Evolutionary conservation across 2,113 vertebrate genomes (phyloP).

Genomic region (Brachypteracias leptosomus): DNA sequence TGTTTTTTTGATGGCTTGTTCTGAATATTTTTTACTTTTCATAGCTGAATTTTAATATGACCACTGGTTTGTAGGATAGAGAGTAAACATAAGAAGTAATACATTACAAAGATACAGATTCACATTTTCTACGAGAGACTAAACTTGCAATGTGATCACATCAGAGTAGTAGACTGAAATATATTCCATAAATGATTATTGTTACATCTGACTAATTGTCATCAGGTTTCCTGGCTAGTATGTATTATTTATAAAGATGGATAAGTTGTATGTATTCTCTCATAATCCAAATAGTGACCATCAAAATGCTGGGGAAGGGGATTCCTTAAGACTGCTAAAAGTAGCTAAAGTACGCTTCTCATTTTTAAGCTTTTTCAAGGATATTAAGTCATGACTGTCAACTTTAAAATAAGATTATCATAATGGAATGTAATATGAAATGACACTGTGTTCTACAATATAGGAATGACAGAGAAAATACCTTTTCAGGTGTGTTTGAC

Average conservation of each 20-base stretch:
- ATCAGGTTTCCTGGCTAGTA: neutral
- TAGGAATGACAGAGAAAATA: conserved; percentile 13
- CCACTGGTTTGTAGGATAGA: neutral
- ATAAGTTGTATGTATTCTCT: neutral
- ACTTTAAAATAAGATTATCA: conserved; percentile 55
- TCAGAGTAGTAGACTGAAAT: conserved; percentile 11
- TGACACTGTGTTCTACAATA: conserved; percentile 54
- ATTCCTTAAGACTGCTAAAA: neutral
- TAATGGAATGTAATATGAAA: conserved; percentile 45
- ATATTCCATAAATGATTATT: neutral
- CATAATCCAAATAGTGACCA: neutral
- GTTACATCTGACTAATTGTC: neutral
- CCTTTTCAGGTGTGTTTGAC: conserved; percentile 25
- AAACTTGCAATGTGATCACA: neutral
- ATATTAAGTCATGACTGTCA: conserved; percentile 42
- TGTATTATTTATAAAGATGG: conserved; percentile 13
- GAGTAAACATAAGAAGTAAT: neutral
- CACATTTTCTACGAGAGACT: neutral
- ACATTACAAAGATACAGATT: neutral
- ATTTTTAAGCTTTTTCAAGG: conserved; percentile 10
- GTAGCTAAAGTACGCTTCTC: conserved; percentile 5
- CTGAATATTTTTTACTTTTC: conserved; percentile 11
- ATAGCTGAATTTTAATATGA: neutral
- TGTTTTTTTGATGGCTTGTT: conserved; percentile 19
- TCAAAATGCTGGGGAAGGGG: neutral